phyloP scores from a whole-genome alignment of 2,797 vertebrate species.

The Lindbergichthys nudifrons region DNA sequence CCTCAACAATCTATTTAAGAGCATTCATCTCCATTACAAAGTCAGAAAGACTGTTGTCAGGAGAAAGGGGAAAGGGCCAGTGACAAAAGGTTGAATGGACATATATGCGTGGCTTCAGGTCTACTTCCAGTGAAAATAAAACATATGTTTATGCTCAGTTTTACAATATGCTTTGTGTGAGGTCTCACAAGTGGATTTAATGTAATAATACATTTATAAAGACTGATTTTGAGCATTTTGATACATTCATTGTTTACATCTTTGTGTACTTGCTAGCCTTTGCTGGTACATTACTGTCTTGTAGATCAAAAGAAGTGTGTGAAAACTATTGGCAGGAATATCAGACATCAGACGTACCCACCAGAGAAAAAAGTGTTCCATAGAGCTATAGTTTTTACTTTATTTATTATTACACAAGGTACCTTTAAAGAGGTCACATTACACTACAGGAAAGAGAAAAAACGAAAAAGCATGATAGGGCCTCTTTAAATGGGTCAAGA shows the following conservation, averaged over 20 bases:
- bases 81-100: conserved; percentile 11
- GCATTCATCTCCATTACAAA: conserved; percentile 35
- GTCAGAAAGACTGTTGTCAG: conserved; percentile 1
- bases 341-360: no score
- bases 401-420: not conserved
- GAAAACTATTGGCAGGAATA: no score
- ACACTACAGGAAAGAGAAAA: no score
- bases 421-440: not conserved
- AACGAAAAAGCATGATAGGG: no score
- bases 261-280: not conserved
- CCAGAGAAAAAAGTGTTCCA: not conserved
- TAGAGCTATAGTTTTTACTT: not conserved
- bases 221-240: not conserved
- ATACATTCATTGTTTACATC: not conserved
- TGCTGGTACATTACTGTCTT: not conserved
- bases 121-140: not conserved
- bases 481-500: not conserved
- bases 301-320: not conserved
- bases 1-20: conserved; percentile 5
- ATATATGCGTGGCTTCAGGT: not conserved
- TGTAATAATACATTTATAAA: not conserved
- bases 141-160: not conserved
- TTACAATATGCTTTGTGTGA: not conserved
- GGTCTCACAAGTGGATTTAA: not conserved
- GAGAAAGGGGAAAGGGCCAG: not conserved